A percentile compares a stretch with the other conserved stretches of the same genome.
phyloP scores from a whole-genome alignment of 2,888 invertebrate species.

The Trichogramma dendrolimi region DNA sequence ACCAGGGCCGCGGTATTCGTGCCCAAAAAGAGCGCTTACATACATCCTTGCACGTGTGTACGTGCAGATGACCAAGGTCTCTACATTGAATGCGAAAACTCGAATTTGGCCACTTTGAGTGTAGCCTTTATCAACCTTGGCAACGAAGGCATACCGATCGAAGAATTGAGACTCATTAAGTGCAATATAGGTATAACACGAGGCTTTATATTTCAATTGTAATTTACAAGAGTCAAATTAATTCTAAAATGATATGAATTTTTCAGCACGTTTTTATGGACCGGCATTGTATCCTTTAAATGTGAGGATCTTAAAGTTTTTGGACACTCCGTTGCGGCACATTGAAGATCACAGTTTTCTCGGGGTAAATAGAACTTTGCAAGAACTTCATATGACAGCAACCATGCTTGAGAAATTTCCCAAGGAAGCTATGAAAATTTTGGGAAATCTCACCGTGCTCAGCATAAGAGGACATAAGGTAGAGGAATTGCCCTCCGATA shows the following conservation, averaged over 20 bases:
- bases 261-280: constrained; percentile 65
- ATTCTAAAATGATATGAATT: constrained; percentile 6
- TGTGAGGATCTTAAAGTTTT: constrained; percentile 63
- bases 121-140: constrained; percentile 78
- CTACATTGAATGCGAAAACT: constrained; percentile 72
- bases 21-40: constrained; percentile 63
- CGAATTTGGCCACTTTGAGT: constrained; percentile 77
- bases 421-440: constrained; percentile 68
- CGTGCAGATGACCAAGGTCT: constrained; percentile 72
- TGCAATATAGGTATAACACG: constrained; percentile 67
- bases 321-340: constrained; percentile 67
- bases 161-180: constrained; percentile 65
- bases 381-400: constrained; percentile 67
- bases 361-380: constrained; percentile 73
- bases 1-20: constrained; percentile 74
- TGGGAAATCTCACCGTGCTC: constrained; percentile 69
- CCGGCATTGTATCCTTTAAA: constrained; percentile 71
- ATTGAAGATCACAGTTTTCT: constrained; percentile 75
- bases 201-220: constrained; percentile 6
- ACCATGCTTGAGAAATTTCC: constrained; percentile 68
- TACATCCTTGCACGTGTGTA: constrained; percentile 76
- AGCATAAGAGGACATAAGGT: constrained; percentile 74
- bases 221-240: not conserved
- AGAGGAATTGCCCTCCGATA: constrained; percentile 60
- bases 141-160: constrained; percentile 66